Conservation (phyloP, 2,113 vertebrate genomes). For the Cariama cristata region DNA sequence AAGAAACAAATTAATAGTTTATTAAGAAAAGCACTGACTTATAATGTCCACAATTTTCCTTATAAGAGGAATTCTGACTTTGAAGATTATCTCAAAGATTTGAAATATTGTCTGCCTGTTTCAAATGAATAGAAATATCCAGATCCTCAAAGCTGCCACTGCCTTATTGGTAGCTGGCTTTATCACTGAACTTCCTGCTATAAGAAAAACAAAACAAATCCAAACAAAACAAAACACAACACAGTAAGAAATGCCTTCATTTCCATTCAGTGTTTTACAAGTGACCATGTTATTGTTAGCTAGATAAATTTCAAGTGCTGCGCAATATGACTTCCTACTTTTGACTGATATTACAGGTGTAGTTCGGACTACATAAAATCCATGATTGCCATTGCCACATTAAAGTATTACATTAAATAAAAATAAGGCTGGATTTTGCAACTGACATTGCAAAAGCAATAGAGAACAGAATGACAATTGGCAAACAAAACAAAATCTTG, state of each 20-base stretch:
- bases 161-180: not conserved
- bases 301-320: not conserved
- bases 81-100: not conserved
- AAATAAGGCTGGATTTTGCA: not conserved
- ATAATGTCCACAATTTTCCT: not conserved
- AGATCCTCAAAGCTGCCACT: not conserved
- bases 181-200: not conserved
- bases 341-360: not conserved
- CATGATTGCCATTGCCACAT: not conserved
- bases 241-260: not conserved
- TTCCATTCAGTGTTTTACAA: not conserved
- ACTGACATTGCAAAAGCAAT: not conserved
- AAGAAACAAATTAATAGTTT: not conserved
- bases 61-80: not conserved
- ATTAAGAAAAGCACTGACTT: not conserved
- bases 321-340: not conserved
- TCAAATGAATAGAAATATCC: not conserved
- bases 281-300: not conserved
- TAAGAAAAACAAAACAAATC: not conserved
- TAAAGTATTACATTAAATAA: not conserved
- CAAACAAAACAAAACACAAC: not conserved
- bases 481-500: not conserved
- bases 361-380: not conserved
- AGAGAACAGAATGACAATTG: not conserved
- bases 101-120: not conserved